A percentile compares a stretch with the other conserved stretches of the same genome.
These are phyloP conservation scores for Malthinus flaveolus DNA, from an alignment of 2,888 invertebrate genomes.

Conservation along the genomic window DNA sequence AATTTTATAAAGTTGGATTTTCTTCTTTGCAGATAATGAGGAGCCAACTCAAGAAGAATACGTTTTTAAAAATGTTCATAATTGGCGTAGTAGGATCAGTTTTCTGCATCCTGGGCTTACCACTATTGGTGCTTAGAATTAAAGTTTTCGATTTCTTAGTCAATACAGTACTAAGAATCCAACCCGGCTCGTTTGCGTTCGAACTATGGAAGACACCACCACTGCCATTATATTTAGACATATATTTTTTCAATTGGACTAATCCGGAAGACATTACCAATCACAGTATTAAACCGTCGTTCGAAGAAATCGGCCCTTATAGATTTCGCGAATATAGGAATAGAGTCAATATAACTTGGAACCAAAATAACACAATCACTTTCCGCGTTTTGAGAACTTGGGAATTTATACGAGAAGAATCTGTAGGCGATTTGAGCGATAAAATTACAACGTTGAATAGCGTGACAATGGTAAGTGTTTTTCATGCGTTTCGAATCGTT, in stretches of 20 bases:
- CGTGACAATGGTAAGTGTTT: slow-evolving; percentile 75
- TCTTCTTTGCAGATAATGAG: no score
- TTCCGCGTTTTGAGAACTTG: slow-evolving; percentile 70
- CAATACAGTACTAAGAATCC: background rate
- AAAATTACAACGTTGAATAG: slow-evolving; percentile 74
- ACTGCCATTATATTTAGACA: slow-evolving; percentile 65
- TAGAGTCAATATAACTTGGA: slow-evolving; percentile 74
- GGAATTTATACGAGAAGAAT: slow-evolving; percentile 68
- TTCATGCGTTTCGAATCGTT: no score
- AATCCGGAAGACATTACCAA: slow-evolving; percentile 69
- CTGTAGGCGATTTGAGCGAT: slow-evolving; percentile 71
- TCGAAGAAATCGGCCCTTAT: slow-evolving; percentile 65
- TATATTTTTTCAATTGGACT: slow-evolving; percentile 81
- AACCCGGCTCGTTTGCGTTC: slow-evolving; percentile 49
- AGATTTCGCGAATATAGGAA: slow-evolving; percentile 67
- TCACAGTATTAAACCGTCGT: slow-evolving; percentile 57
- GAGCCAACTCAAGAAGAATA: no score
- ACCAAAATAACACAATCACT: slow-evolving; percentile 73
- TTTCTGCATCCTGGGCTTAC: no score
- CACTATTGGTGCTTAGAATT: no score
- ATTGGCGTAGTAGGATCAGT: no score
- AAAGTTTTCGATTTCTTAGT: no score
- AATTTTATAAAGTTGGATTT: no score
- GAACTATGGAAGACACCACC: slow-evolving; percentile 72
- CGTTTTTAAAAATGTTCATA: no score